phyloP scores from a whole-genome alignment of 2,797 vertebrate genomes.

The Chaetodon trifasciatus region DNA sequence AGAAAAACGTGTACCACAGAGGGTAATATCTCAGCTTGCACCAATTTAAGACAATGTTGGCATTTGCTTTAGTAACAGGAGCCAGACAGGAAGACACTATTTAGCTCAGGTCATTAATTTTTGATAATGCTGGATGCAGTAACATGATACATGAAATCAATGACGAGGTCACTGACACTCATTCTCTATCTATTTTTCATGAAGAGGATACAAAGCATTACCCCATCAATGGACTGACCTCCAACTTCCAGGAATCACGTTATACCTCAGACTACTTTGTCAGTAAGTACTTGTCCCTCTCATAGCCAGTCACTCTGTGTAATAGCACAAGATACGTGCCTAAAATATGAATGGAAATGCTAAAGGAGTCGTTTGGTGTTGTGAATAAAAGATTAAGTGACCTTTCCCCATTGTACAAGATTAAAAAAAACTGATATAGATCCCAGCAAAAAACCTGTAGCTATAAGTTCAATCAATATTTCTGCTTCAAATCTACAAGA shows the following conservation, averaged over 20 bases:
- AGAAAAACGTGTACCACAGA: not conserved
- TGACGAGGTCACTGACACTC: constrained; percentile 78
- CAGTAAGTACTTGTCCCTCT: constrained; percentile 90
- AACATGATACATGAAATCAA: constrained; percentile 84
- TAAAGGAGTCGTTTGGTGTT: constrained; percentile 11
- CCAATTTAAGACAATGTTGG: constrained; percentile 44
- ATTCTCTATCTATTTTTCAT: constrained; percentile 81
- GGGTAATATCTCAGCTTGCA: constrained; percentile 17
- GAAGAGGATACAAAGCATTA: constrained; percentile 96
- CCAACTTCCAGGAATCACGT: constrained; percentile 94
- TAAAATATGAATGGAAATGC: constrained; percentile 43
- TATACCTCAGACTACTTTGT: constrained; percentile 99
- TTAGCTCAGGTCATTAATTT: constrained; percentile 80
- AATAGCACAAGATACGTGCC: constrained; percentile 9
- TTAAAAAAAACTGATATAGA: not conserved
- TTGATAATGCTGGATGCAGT: constrained; percentile 81
- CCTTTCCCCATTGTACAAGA: not conserved
- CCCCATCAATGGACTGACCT: constrained; percentile 91
- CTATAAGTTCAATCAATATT: constrained; percentile 6
- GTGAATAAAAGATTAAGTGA: constrained; percentile 9
- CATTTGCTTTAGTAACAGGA: constrained; percentile 72
- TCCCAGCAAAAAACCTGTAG: not conserved
- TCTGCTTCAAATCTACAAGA: constrained; percentile 21
- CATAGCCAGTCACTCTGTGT: constrained; percentile 25
- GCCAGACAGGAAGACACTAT: constrained; percentile 75